phyloP scores from a whole-genome alignment of 2,888 invertebrate genomes.

The Alentia gelatinosa region DNA sequence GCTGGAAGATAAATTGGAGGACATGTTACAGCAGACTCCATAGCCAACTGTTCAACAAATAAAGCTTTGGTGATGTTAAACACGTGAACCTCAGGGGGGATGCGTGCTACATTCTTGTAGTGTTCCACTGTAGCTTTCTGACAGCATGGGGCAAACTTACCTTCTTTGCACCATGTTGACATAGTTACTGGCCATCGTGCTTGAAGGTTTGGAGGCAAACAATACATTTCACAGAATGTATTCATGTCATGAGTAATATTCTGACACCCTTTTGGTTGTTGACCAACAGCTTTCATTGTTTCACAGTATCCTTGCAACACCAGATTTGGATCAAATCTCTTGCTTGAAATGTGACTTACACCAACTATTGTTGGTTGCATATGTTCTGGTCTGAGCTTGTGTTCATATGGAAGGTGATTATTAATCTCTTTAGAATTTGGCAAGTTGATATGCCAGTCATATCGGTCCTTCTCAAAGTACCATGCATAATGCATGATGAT shows the following conservation, averaged over 20 bases:
- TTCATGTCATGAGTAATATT: background rate
- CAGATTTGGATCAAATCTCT: background rate
- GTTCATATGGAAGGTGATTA: background rate
- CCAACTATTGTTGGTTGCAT: background rate
- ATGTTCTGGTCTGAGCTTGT: background rate
- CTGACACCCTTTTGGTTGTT: background rate
- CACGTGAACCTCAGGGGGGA: background rate
- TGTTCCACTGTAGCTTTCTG: background rate
- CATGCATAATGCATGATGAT: background rate
- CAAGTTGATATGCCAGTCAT: background rate
- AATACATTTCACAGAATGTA: background rate
- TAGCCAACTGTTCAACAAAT: background rate
- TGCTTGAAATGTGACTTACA: background rate
- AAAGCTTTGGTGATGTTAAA: background rate
- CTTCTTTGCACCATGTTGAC: background rate
- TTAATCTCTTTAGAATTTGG: background rate
- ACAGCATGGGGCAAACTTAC: background rate
- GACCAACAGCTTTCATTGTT: background rate
- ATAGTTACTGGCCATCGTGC: background rate
- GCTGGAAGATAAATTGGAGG: too few species aligned
- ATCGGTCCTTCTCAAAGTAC: background rate
- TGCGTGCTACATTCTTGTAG: background rate
- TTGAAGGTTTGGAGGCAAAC: background rate
- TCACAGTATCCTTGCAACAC: background rate
- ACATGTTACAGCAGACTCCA: background rate